Evolutionary conservation across 2,113 vertebrate genomes (phyloP).

Genomic region (Pseudorasbora parva): DNA sequence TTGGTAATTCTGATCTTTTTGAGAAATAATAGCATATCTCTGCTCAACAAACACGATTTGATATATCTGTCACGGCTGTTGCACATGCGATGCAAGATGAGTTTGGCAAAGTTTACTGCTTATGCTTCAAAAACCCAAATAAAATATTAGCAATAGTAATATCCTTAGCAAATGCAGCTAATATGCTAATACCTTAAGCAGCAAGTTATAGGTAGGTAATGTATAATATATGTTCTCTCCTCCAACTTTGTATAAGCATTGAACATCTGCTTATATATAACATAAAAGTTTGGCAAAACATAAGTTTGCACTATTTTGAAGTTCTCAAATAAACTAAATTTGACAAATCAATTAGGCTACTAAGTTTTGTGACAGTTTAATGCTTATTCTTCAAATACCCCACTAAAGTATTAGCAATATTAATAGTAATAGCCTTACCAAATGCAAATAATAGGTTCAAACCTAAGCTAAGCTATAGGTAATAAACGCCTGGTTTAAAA

Average conservation of each 20-base stretch:
- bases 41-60: neutral
- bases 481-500: no score
- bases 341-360: no score
- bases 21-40: neutral
- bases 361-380: neutral
- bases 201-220: no score
- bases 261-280: no score
- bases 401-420: neutral
- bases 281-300: no score
- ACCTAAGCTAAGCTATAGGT: no score
- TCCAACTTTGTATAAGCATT: no score
- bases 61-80: neutral
- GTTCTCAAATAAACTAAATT: no score
- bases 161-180: neutral
- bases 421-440: neutral
- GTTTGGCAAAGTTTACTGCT: neutral
- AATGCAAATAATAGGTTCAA: no score
- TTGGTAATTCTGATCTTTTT: neutral
- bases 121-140: neutral
- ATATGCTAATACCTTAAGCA: no score
- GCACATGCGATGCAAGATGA: neutral
- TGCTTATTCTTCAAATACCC: neutral
- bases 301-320: no score
- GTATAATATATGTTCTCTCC: no score
- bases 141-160: neutral